Base-by-base conservation (phyloP, 2,113 vertebrate genomes). In the Oreotrochilus melanogaster region DNA sequence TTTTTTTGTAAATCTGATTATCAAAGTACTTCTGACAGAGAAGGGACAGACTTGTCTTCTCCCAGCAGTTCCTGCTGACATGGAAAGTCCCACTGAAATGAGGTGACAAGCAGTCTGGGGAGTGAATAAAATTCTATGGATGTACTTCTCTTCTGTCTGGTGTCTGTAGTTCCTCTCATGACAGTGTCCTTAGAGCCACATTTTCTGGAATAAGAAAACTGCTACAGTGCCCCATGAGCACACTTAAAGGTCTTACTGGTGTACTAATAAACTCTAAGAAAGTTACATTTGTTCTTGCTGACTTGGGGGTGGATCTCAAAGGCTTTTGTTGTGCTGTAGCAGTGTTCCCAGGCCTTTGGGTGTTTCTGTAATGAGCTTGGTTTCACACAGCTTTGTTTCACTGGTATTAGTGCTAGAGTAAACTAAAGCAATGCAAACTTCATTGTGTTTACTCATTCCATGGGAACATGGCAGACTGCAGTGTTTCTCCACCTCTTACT, bases 21-120 rank as follows among this genome's bases (percentile, higher is more conserved):
- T 91, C 80, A 87, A 78, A 76, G 67, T 35, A 88, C 71, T 89
- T 95, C 65, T 94, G 70, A 84, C 43, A 42, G 48, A 67, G 88
- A 92, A 91, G 94, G 23, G 31, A 23, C 39, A 76, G 51, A 58
- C 88, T 70, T 79, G 16, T 69, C 57, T 73, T 73, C 50, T 75
- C 10, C 54, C 43, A 61, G 43, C 23, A 81, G 24, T 42, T n/a
- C 22, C 50, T 74, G 51, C 62, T 85, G 66, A 65, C 18, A 35
- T 66, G 39, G 79, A 45, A 93, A 73, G 12, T 85, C 57, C 33
- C 39, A 56, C 31, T 75, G 87, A 94, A 92, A 94, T 72, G 65
- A 60, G 18, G 1, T 65, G 61, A 39, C 35, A 90, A 79, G 51
- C n/a, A 81, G 67, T 35, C 16, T 60, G 53, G 30, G 45, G 53